Percentiles rank a stretch among this genome's conserved stretches.
Evolutionary conservation across 2,888 invertebrate species (phyloP).

Genomic region (Athalia rosae): DNA sequence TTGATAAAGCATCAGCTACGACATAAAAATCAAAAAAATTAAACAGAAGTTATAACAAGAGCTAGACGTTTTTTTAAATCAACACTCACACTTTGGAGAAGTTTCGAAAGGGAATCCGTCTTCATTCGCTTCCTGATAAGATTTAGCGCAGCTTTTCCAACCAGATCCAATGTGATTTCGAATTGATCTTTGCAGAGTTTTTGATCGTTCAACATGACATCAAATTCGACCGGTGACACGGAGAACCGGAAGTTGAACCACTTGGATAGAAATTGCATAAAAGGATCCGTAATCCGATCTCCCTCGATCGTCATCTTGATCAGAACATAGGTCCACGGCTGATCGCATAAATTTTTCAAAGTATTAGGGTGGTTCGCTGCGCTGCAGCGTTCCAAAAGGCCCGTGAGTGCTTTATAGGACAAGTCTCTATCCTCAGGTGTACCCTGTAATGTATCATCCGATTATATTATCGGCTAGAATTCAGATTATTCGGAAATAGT

Average conservation of each 20-base stretch:
- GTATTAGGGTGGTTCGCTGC: background rate
- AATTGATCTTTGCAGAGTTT: constrained; percentile 31
- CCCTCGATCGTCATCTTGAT: constrained; percentile 44
- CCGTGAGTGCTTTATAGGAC: constrained; percentile 50
- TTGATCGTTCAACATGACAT: background rate
- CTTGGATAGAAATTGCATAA: constrained; percentile 51
- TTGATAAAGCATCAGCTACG: constrained; percentile 24
- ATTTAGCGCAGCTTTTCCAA: constrained; percentile 19
- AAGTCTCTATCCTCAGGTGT: constrained; percentile 39
- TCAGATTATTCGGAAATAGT: background rate
- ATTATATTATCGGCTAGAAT: background rate
- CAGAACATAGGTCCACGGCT: constrained; percentile 43
- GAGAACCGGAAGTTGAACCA: constrained; percentile 52
- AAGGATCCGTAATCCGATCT: constrained; percentile 39
- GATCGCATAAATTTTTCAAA: constrained; percentile 35
- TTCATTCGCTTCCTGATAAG: background rate
- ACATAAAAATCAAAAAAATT: background rate
- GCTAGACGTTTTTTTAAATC: background rate
- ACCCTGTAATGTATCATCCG: constrained; percentile 2
- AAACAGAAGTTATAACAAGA: background rate
- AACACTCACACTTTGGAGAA: constrained; percentile 10
- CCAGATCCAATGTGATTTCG: constrained; percentile 30
- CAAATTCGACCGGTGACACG: background rate
- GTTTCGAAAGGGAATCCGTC: background rate
- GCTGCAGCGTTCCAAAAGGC: constrained; percentile 50